A percentile compares a stretch with the other conserved stretches of the same genome.
These are phyloP conservation scores for Parnassius apollo DNA, from an alignment of 2,888 invertebrate genomes.

Conservation along the genomic window DNA sequence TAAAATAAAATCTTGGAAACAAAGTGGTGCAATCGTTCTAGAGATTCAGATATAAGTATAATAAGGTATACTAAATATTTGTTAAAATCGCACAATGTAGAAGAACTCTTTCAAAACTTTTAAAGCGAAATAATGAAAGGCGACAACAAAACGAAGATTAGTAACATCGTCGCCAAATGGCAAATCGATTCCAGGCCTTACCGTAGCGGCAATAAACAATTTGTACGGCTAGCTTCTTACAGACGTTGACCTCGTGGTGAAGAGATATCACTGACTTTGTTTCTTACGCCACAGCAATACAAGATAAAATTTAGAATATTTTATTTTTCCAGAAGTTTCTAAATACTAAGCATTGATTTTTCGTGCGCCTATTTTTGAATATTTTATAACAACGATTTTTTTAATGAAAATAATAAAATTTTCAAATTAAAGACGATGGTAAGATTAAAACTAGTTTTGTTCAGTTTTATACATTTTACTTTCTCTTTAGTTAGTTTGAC, in stretches of 20 bases:
- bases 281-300: slow-evolving; percentile 2
- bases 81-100: not conserved
- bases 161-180: slow-evolving; percentile 13
- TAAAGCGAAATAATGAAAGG: slow-evolving; percentile 20
- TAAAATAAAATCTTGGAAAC: too few relatives aligned
- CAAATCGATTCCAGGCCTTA: slow-evolving; percentile 19
- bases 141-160: slow-evolving; percentile 22
- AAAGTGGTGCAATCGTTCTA: not conserved
- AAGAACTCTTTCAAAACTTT: not conserved
- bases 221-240: slow-evolving; percentile 32
- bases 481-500: too few relatives aligned
- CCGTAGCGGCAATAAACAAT: slow-evolving; percentile 32
- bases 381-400: too few relatives aligned
- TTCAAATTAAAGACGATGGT: too few relatives aligned
- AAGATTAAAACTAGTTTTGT: too few relatives aligned
- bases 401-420: too few relatives aligned
- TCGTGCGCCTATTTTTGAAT: too few relatives aligned
- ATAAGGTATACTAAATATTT: not conserved
- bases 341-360: too few relatives aligned
- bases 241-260: slow-evolving; percentile 38
- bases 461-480: too few relatives aligned
- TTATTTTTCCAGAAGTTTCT: too few relatives aligned
- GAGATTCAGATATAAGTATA: not conserved
- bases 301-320: not conserved
- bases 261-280: slow-evolving; percentile 30